These are phyloP conservation scores for Capromys pilorides DNA, from an alignment of 2,797 vertebrate genomes.

Conservation along the genomic window DNA sequence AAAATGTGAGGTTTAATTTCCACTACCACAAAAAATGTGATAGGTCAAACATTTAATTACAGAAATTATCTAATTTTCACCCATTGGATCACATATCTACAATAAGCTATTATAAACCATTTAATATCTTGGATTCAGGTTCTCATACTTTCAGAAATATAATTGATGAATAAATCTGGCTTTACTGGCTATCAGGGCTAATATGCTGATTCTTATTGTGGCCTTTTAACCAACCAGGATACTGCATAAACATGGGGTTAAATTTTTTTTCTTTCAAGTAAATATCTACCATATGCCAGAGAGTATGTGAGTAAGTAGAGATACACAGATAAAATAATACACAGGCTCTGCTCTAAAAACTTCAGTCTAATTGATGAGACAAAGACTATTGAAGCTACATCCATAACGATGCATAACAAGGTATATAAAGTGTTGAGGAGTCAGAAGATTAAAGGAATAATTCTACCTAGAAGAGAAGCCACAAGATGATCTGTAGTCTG, in stretches of 20 bases:
- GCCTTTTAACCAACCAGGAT: conserved; percentile 47
- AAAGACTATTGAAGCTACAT: conserved; percentile 37
- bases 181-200: not conserved
- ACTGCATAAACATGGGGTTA: not conserved
- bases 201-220: not conserved
- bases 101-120: not conserved
- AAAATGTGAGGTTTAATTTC: conserved; percentile 30
- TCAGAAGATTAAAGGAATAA: conserved; percentile 36
- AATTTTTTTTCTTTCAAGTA: conserved; percentile 36
- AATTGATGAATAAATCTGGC: conserved; percentile 51
- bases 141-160: conserved; percentile 40
- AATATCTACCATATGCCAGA: not conserved
- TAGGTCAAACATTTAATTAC: conserved; percentile 36
- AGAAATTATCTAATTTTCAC: conserved; percentile 45
- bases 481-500: not conserved
- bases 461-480: conserved; percentile 27
- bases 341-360: not conserved
- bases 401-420: not conserved
- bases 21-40: conserved; percentile 1
- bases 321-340: conserved; percentile 15
- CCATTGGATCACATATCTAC: conserved; percentile 34
- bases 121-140: conserved; percentile 2
- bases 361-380: not conserved
- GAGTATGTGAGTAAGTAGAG: conserved; percentile 10
- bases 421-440: not conserved